Evolutionary conservation across 2,797 vertebrate genomes (phyloP), one percentile per base, ranked within the genome.

Genomic region (Microctenopoma stevenorrisi): DNA sequence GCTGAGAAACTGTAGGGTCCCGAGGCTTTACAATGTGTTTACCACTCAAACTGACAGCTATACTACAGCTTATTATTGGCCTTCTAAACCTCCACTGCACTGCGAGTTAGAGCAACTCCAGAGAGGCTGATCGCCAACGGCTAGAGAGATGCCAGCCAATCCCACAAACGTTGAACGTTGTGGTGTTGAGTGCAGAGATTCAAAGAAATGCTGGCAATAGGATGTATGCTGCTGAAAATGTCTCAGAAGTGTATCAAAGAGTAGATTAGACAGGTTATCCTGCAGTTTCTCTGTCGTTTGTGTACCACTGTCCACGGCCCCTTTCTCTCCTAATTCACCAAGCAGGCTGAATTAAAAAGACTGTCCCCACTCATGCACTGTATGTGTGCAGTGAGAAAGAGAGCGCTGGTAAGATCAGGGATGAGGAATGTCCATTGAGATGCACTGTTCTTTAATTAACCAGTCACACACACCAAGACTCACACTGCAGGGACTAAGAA

Each of bases 21-120:
- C 18, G 70, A 60, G 88, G 89, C 88, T 83, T 89, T 89, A 90
- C 91, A 86, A 85, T 87, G 87, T 89, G 90, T 92, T 91, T 90
- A 91, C 91, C 80, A 78, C 84, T 85, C 85, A 85, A 64, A 81
- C 83, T 89, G 90, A 92, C 90, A 89, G 82, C 84, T 74, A 81
- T 67, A 88, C 84, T 76, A 83, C 79, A 86, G 85, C 81, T 84
- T 88, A 87, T 91, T 91, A 90, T 86, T 90, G 89, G 83, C 86
- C 86, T 79, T 79, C 79, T 75, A 85, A 90, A 88, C 87, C 85
- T 88, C 81, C 70, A 64, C 76, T 55, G 75, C 84, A 61, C 77
- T 63, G 74, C 40, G 68, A 90, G 84, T 86, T 81, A 82, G 60
- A 82, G 82, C 63, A 86, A 85, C 84, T 87, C 88, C 72, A 65